Percentiles rank a stretch among this genome's conserved stretches.
Conservation (phyloP, 53 echinoderm and acorn worm genomes). For the Astropecten irregularis region DNA sequence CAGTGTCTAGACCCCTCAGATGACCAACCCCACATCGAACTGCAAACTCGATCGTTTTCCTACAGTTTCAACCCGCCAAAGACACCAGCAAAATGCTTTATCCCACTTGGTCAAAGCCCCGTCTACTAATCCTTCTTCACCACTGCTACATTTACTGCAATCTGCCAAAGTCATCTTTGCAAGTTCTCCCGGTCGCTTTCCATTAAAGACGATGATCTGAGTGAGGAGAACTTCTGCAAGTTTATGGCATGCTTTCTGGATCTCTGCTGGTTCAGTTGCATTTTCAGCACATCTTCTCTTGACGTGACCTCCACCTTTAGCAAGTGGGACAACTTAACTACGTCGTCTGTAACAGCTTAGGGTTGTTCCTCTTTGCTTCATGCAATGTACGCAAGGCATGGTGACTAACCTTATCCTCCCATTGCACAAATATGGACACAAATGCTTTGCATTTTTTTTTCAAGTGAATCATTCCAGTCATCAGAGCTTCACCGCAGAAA, state of each 20-base stretch:
- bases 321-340: constrained; percentile 41
- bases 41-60: constrained; percentile 8
- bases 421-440: constrained; percentile 42
- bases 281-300: background rate
- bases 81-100: background rate
- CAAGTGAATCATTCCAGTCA: constrained; percentile 15
- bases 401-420: constrained; percentile 59
- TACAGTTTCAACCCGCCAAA: constrained; percentile 1
- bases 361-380: constrained; percentile 56
- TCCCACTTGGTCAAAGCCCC: constrained; percentile 23
- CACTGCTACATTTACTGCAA: constrained; percentile 25
- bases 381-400: constrained; percentile 61
- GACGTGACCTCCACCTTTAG: constrained; percentile 23
- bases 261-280: background rate
- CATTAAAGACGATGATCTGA: constrained; percentile 52
- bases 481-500: constrained; percentile 54
- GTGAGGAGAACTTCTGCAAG: constrained; percentile 54
- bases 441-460: constrained; percentile 42
- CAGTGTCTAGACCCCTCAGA: constrained; percentile 62
- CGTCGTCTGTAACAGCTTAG: constrained; percentile 66
- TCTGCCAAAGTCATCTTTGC: background rate
- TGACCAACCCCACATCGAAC: constrained; percentile 10
- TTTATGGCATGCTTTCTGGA: constrained; percentile 47
- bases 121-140: background rate
- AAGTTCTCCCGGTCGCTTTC: background rate